Base-by-base conservation (phyloP, 1,140 invertebrate genomes). In the Cydia fagiglandana region DNA sequence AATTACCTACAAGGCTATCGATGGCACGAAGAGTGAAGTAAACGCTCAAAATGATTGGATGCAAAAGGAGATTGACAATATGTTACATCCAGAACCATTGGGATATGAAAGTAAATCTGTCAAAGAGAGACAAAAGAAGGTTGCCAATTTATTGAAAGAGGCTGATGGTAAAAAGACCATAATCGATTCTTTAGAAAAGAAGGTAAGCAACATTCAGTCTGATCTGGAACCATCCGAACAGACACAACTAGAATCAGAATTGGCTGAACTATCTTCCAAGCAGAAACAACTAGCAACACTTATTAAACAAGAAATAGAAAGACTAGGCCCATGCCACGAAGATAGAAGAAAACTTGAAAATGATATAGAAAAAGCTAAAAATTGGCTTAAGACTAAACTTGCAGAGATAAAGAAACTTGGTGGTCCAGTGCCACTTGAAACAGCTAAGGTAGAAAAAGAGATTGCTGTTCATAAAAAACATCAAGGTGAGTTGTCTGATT, bases 201-300 rank as follows among this genome's bases (percentile, higher is more conserved):
- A 97, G 66, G 95, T 98, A 4, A 95, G 95, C 61, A 96, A 96
- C 74, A 96, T 99, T 93, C 95, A 96, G 83, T 95, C 96, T 77
- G 97, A 98, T 88, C 86, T 98, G n/a, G 97, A 98, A 86, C 94
- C 95, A 75, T 94, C 94, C 20, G 96, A 97, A 85, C 95, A 96
- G 77, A 94, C 95, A 77, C 94, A 96, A 86, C 83, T 97, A 61
- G 96, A 97, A 86, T 93, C 94, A 0, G 94, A 95, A 17, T 90
- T 96, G 74, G 94, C 93, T 79, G 94, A 95, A 84, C 86, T 97
- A 7, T 94, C 94, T 30, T 93, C 94, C 0, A 96, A 98, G 86
- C 95, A 96, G 81, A 95, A 95, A 38, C 95, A 96, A 83, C 88
- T 98, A 1, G 94, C 95, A 15, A 93, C 94, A 0, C 94, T 96